A percentile compares a stretch with the other conserved stretches of the same genome.
Conservation (phyloP, 35 echinoderm and acorn worm genomes). For the Holothuria glaberrima region DNA sequence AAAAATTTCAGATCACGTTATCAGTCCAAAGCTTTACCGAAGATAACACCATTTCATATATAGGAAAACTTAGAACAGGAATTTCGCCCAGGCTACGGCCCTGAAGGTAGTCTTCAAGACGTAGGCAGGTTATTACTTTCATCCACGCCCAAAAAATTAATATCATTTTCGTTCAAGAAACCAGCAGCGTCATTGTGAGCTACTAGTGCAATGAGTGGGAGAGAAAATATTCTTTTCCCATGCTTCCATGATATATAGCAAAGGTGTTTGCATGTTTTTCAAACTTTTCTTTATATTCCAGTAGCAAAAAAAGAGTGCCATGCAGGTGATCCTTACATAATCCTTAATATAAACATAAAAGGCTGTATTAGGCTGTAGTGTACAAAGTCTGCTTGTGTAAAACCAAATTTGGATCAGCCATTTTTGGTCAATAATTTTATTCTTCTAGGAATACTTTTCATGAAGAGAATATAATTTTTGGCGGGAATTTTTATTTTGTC, state of each 20-base stretch:
- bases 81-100: no score
- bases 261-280: not conserved
- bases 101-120: not conserved
- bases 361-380: no score
- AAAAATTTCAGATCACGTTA: no score
- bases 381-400: no score
- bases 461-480: slow-evolving; percentile 6
- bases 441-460: not conserved
- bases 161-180: slow-evolving; percentile 58
- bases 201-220: slow-evolving; percentile 40
- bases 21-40: no score
- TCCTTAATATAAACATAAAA: no score
- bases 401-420: not conserved
- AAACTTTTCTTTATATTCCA: no score
- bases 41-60: no score
- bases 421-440: not conserved
- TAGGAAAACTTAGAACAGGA: no score
- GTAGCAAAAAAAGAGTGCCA: no score
- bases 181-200: slow-evolving; percentile 21
- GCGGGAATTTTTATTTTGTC: slow-evolving; percentile 40
- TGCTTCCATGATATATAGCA: slow-evolving; percentile 16
- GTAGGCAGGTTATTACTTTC: not conserved
- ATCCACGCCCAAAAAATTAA: slow-evolving; percentile 12
- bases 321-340: no score
- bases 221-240: slow-evolving; percentile 44